Percentiles rank a stretch among this genome's conserved stretches.
Conservation (phyloP, 2,888 invertebrate genomes). For the Adineta ricciae region DNA sequence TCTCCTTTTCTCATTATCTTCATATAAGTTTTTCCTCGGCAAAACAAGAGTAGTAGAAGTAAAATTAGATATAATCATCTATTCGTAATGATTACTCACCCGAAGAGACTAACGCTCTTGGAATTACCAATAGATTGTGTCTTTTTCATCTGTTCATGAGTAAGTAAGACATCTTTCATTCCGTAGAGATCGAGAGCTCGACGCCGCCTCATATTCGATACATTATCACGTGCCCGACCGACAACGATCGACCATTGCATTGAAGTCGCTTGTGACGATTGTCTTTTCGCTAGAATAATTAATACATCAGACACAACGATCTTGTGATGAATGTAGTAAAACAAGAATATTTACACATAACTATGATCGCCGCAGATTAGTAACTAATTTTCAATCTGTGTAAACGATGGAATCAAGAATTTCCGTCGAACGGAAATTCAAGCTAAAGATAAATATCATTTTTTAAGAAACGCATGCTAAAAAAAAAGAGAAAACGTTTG, state of each 20-base stretch:
- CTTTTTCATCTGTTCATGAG: conserved; percentile 3
- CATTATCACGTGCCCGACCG: neutral
- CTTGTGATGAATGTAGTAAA: too few relatives aligned
- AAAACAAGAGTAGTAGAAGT: neutral
- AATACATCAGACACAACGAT: too few relatives aligned
- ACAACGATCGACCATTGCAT: too few relatives aligned
- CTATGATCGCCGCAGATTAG: too few relatives aligned
- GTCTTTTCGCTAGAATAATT: neutral
- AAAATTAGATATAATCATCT: neutral
- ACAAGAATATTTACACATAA: neutral
- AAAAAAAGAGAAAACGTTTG: neutral
- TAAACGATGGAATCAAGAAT: neutral
- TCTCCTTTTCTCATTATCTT: neutral
- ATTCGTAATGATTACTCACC: neutral
- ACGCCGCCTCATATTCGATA: neutral
- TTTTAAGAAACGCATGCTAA: neutral
- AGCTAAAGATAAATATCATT: neutral
- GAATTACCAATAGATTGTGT: neutral
- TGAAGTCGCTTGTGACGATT: too few relatives aligned
- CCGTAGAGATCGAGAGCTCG: conserved; percentile 1
- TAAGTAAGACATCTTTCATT: neutral
- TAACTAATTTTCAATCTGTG: neutral
- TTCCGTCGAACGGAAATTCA: neutral
- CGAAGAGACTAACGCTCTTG: neutral
- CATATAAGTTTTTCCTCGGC: neutral